These are phyloP conservation scores for Poeciliopsis turrubarensis DNA, from an alignment of 2,113 vertebrate genomes.

Conservation along the genomic window DNA sequence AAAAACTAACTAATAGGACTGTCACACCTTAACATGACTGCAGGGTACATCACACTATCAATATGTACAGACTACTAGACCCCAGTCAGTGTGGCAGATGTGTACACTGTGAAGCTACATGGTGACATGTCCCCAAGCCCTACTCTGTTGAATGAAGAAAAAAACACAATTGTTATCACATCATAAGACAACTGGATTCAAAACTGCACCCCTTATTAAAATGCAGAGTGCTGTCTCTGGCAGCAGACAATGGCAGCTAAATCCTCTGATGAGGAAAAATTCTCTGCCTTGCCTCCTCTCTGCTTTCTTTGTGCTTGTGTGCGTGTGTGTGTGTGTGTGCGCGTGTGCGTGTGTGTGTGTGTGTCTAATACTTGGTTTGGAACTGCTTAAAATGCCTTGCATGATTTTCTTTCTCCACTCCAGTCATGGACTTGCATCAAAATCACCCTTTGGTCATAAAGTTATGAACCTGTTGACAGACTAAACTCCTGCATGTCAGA, in stretches of 20 bases:
- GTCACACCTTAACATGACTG: neutral
- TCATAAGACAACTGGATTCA: slow-evolving; percentile 49
- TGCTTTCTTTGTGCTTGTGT: slow-evolving; percentile 19
- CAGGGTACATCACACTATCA: slow-evolving; percentile 4
- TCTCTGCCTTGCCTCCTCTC: slow-evolving; percentile 29
- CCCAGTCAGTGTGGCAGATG: slow-evolving; percentile 11
- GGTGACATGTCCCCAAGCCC: slow-evolving; percentile 10
- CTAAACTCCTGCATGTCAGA: slow-evolving; percentile 6
- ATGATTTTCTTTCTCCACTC: slow-evolving; percentile 35
- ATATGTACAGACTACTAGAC: slow-evolving; percentile 6
- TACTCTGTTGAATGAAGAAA: neutral
- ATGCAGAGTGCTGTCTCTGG: slow-evolving; percentile 42
- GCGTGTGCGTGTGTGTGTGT: neutral
- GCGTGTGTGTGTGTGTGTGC: slow-evolving; percentile 6
- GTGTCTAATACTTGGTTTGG: slow-evolving; percentile 20
- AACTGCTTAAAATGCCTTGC: slow-evolving; percentile 31
- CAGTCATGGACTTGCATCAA: slow-evolving; percentile 37
- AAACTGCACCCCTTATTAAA: slow-evolving; percentile 56
- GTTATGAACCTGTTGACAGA: slow-evolving; percentile 23
- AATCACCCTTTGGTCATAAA: slow-evolving; percentile 33
- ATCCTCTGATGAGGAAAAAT: slow-evolving; percentile 62
- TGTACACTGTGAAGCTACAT: slow-evolving; percentile 2
- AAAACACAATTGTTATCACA: slow-evolving; percentile 24
- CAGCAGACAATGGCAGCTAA: slow-evolving; percentile 63
- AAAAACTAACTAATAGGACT: neutral